These are phyloP conservation scores for Amphipyra berbera DNA, from an alignment of 2,888 invertebrate genomes.

Conservation along the genomic window DNA sequence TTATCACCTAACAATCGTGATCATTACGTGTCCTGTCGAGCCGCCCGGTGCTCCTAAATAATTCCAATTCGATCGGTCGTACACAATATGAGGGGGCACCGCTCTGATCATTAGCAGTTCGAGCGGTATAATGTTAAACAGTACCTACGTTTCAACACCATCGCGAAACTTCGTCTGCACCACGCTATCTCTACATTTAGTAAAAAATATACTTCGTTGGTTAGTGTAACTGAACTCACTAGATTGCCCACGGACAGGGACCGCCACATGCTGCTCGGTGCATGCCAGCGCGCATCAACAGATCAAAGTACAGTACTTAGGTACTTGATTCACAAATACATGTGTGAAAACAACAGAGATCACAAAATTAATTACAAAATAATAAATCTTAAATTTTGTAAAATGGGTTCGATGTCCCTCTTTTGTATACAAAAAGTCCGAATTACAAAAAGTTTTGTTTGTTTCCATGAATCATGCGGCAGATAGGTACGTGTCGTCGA, in stretches of 20 bases:
- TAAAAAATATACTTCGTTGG: background rate
- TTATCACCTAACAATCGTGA: too few species aligned
- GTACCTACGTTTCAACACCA: too few species aligned
- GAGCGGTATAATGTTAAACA: too few species aligned
- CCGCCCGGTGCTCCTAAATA: too few species aligned
- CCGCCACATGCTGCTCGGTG: constrained; percentile 10
- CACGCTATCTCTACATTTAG: too few species aligned
- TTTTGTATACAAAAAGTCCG: background rate
- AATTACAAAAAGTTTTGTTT: background rate
- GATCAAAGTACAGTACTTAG: background rate
- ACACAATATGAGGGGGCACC: too few species aligned
- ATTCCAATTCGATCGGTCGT: too few species aligned
- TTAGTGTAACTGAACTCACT: constrained; percentile 1
- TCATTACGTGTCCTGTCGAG: too few species aligned
- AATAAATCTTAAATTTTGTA: background rate
- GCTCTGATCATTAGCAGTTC: too few species aligned
- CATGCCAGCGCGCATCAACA: background rate
- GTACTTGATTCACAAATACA: background rate
- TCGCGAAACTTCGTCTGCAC: too few species aligned
- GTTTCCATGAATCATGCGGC: background rate
- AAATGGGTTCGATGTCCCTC: background rate
- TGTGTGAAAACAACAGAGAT: too few species aligned
- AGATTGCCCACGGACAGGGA: background rate
- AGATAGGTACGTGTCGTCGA: background rate
- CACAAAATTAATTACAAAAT: background rate